A percentile compares a stretch with the other conserved stretches of the same genome.
These are phyloP conservation scores for Rhagoletis zephyria DNA, from an alignment of 1,140 invertebrate genomes.

Conservation along the genomic window DNA sequence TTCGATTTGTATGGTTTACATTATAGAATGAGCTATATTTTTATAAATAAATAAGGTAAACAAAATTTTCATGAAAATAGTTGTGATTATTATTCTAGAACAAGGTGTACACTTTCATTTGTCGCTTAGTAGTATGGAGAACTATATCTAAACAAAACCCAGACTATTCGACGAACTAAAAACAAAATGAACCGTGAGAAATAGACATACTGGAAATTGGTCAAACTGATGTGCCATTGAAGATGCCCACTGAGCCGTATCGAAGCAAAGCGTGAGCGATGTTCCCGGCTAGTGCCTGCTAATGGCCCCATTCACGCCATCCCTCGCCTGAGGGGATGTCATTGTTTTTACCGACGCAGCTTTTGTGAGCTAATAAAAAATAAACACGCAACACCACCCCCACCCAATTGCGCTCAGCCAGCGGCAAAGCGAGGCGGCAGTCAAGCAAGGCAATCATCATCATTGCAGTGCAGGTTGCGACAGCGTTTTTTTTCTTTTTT, in stretches of 20 bases:
- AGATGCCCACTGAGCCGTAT: slow-evolving; percentile 32
- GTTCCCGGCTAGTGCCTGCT: not conserved
- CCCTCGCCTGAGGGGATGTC: not conserved
- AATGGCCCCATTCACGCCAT: slow-evolving; percentile 22
- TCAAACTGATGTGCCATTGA: slow-evolving; percentile 39
- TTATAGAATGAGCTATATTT: too few relatives aligned
- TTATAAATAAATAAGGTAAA: too few relatives aligned
- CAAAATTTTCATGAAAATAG: too few relatives aligned
- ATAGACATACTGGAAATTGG: slow-evolving; percentile 32
- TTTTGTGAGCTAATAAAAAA: slow-evolving; percentile 42
- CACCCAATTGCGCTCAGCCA: not conserved
- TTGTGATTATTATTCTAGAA: too few relatives aligned
- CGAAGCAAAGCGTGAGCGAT: slow-evolving; percentile 10
- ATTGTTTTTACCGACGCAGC: not conserved
- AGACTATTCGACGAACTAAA: slow-evolving; percentile 19
- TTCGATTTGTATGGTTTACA: too few relatives aligned
- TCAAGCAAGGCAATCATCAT: slow-evolving; percentile 33
- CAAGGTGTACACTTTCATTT: too few relatives aligned
- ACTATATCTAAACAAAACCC: slow-evolving; percentile 1
- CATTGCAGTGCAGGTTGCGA: not conserved
- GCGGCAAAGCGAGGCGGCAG: not conserved
- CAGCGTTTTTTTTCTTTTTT: not conserved
- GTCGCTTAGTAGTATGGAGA: too few relatives aligned
- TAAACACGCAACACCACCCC: not conserved
- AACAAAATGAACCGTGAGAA: slow-evolving; percentile 20